Evolutionary conservation across 1,140 invertebrate species (phyloP), one percentile per base, ranked within the genome.

Genomic region (Drosophila nebulosa): DNA sequence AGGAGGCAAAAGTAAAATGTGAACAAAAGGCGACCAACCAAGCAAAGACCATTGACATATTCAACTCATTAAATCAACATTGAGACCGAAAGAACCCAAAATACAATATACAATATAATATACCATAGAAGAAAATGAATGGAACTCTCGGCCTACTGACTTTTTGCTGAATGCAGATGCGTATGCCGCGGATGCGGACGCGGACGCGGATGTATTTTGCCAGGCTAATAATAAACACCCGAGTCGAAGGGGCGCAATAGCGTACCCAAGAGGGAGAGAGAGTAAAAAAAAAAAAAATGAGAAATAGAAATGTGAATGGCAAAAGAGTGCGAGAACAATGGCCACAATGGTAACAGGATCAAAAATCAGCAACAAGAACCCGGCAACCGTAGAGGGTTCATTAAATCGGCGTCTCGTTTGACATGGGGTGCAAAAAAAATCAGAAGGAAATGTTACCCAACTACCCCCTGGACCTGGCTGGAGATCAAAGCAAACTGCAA

Each of bases 261-360:
- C 9, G 16, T 21, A 79, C n/a, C n/a, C 74, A 69, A 60, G 27
- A 24, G 55, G 60, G 39, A 4, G 62, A 42, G 58, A 79, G 75
- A 50, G 27, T 52, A 14, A 24, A 27, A 58, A 14, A 22, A 4
- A 3, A 30, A 7, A 7, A 39, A 6, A 22, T n/a, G 10, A 26
- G 30, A 30, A 36, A 58, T 53, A 74, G 63, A 77, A 77, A 77
- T 64, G 70, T 66, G 78, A 60, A 78, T 80, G 61, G 46, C 66
- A 32, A 52, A 46, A 68, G 76, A 67, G 74, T 69, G 78, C 67
- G 70, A 78, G 78, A 78, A 86, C 83, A 86, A 86, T 86, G 83
- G 74, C 74, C 78, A 78, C 81, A 85, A 86, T 78, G 81, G 78
- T 75, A 85, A 85, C 78, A 81, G 81, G 81, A 85, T 86, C 81